Base-by-base conservation (phyloP, 1,140 invertebrate genomes). In the Pinna nobilis region DNA sequence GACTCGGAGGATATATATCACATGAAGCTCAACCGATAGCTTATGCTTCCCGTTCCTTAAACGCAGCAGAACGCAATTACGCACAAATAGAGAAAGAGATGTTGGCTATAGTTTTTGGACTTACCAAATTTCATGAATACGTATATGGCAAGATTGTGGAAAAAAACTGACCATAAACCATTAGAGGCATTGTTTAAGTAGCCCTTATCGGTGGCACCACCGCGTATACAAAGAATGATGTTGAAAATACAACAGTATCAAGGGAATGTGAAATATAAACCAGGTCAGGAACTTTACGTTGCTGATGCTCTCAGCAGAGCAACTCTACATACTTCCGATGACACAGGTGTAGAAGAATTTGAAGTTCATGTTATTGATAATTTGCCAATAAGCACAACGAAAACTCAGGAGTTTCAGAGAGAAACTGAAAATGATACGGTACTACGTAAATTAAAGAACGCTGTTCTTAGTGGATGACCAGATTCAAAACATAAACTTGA, bases 181-280 rank as follows among this genome's bases (percentile, higher is more conserved):
- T 33, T 75, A 20, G 51, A 53, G 18, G 44, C 37, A 23, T 61
- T 74, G 11, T 81, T 86, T 25, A 81, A 83, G 71, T 91, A 90
- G 75, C 76, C 83, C 15, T 77, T 90, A 35, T 75, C 83, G 30
- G 78, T 84, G 55, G 79, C 83, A 55, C 50, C 49, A 2, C 65
- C 32, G 5, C 9, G 49, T 25, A 28, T 67, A 23, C 50, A 67
- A 33, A n/a, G 65, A 6, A 67, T 67, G 63, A 20, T 67, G 1
- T 39, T 67, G 32, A 37, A 39, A 37, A 11, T 53, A 1, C 65
- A 67, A 35, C 35, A 55, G 20, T 67, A 55, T 67, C 49, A 67
- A 32, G 35, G 35, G 11, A 39, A 23, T 1, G 13, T 67, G 4
- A 37, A 55, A 23, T 67, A 67, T 33, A 50, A 20, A 28, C 49